A percentile compares a stretch with the other conserved stretches of the same genome.
These are phyloP conservation scores for Cristatella mucedo DNA, from an alignment of 2,888 invertebrate species.

Conservation along the genomic window DNA sequence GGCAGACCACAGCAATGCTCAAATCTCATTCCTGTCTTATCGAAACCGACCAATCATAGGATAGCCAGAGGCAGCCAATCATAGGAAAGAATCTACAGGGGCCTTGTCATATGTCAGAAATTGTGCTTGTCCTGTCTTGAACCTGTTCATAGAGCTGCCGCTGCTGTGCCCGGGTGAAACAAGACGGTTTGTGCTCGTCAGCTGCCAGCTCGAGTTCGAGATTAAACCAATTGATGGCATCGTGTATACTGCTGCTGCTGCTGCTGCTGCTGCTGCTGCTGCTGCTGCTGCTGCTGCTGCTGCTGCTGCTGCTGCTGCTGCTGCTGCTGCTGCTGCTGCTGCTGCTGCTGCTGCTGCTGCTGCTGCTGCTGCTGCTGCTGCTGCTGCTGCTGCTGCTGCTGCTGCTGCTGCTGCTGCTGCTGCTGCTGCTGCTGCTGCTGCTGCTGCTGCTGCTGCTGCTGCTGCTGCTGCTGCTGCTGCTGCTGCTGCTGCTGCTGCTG, in stretches of 20 bases:
- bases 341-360: slow-evolving; percentile 1
- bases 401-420: slow-evolving; percentile 1
- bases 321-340: slow-evolving; percentile 1
- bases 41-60: too few species aligned
- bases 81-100: too few species aligned
- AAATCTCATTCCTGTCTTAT: too few species aligned
- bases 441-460: slow-evolving; percentile 1
- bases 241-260: neutral
- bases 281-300: slow-evolving; percentile 1
- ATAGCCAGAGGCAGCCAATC: too few species aligned
- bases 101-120: too few species aligned
- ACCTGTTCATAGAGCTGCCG: too few species aligned
- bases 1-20: too few species aligned
- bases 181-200: too few species aligned
- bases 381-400: slow-evolving; percentile 1
- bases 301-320: slow-evolving; percentile 1
- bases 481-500: slow-evolving; percentile 1
- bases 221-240: neutral
- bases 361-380: slow-evolving; percentile 1
- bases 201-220: too few species aligned
- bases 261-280: slow-evolving; percentile 1
- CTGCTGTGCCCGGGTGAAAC: too few species aligned
- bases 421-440: slow-evolving; percentile 1
- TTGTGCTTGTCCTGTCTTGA: too few species aligned
- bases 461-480: slow-evolving; percentile 1